Base-by-base conservation (phyloP, 1,140 invertebrate species). In the Zaprionus inermis region DNA sequence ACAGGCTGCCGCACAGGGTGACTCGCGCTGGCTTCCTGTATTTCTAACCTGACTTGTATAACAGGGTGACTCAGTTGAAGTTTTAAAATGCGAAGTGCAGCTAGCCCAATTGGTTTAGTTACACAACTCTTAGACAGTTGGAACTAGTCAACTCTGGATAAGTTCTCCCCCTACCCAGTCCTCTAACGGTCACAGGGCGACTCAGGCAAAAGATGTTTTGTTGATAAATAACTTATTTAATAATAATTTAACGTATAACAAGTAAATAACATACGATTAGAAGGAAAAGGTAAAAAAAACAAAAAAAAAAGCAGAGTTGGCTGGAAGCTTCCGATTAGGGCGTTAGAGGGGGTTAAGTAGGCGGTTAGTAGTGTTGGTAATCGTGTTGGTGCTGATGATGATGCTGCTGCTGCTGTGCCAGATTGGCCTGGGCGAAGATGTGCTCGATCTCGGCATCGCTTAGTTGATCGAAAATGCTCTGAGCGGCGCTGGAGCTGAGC, bases 221-320 rank as follows among this genome's bases (percentile, higher is more conserved):
- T 71, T 56, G 68, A 82, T 82, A 88, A 85, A 82, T 85, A 76
- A 82, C 82, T 85, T 88, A 85, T 82, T 79, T 79, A 88, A 88
- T 81, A 80, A 65, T 76, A 81, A 76, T 74, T 81, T 85, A 86
- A 69, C 72, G 58, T 66, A 85, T 51, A 83, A 30, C 54, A 49
- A 68, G 57, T 5, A 32, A 32, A 41, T 74, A 77, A 34, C 30
- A 65, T 72, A 34, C 18, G 0, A 63, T 14, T 7, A 59, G 44
- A 54, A 6, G 22, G 3, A 12, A 10, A 49, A 41, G 9, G 9
- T 66, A 79, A 78, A 75, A 71, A 70, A 54, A 54, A 30, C 4
- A 28, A 65, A 66, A 68, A 70, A 72, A 58, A 34, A 32, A n/a
- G 1, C 60, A 12, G 14, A 34, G 20, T 57, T 61, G 71, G 38